Evolutionary conservation across 2,113 vertebrate species (phyloP).

Genomic region (Uropsilus gracilis): DNA sequence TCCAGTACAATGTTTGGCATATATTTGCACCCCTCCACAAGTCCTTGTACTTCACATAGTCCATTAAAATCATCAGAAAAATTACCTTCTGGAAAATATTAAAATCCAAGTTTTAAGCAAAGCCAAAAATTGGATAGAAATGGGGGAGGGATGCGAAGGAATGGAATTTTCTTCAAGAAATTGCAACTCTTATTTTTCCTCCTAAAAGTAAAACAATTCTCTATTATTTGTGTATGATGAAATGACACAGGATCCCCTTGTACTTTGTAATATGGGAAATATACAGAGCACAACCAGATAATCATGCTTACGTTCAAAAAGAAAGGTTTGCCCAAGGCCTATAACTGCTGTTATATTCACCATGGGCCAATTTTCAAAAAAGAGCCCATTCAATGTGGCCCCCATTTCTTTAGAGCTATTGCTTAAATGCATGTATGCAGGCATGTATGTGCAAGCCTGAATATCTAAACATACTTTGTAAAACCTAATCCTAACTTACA

Average conservation of each 20-base stretch:
- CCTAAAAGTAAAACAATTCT: neutral
- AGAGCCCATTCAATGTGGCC: neutral
- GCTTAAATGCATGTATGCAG: neutral
- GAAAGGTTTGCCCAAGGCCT: neutral
- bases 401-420: neutral
- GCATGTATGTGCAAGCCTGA: neutral
- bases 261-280: neutral
- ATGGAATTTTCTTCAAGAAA: neutral
- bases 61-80: conserved; percentile 3
- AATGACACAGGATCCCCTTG: neutral
- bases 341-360: neutral
- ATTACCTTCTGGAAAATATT: neutral
- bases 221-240: neutral
- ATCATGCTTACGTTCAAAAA: neutral
- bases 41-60: neutral
- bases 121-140: neutral
- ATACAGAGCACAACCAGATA: neutral
- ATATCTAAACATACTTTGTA: neutral
- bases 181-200: neutral
- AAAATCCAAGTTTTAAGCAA: conserved; percentile 19
- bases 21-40: neutral
- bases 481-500: neutral
- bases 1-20: neutral
- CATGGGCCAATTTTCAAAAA: neutral
- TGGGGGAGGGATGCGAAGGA: neutral